Evolutionary conservation across 2,113 vertebrate species (phyloP).

Genomic region (Channa argus): DNA sequence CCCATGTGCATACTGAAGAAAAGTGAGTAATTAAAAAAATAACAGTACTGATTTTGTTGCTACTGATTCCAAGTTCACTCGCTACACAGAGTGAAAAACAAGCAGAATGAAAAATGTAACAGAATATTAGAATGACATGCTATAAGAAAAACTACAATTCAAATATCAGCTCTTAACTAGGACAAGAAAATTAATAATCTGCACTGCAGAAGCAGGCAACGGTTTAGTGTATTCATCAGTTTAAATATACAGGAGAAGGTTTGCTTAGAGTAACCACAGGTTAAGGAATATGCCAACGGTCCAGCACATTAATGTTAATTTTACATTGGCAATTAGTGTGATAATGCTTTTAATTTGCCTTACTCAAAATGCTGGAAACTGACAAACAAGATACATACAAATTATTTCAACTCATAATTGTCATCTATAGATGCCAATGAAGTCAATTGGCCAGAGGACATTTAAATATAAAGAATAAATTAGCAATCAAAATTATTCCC

Average conservation of each 20-base stretch:
- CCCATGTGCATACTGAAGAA: slow-evolving; percentile 20
- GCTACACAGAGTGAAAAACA: slow-evolving; percentile 19
- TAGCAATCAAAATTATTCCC: slow-evolving; percentile 6
- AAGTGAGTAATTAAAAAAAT: slow-evolving; percentile 14
- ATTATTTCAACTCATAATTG: slow-evolving; percentile 26
- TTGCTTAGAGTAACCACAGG: slow-evolving; percentile 40
- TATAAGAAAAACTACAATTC: slow-evolving; percentile 2
- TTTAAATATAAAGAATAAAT: not conserved
- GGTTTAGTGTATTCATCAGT: slow-evolving; percentile 24
- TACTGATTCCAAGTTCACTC: slow-evolving; percentile 6
- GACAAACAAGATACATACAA: slow-evolving; percentile 19
- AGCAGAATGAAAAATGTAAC: slow-evolving; percentile 33
- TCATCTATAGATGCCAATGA: slow-evolving; percentile 11
- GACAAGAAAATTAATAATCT: slow-evolving; percentile 9
- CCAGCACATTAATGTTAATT: slow-evolving; percentile 17
- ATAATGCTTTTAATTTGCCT: slow-evolving; percentile 21
- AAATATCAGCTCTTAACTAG: slow-evolving; percentile 8
- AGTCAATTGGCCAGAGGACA: slow-evolving; percentile 21
- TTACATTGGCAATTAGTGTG: slow-evolving; percentile 27
- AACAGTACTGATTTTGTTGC: not conserved
- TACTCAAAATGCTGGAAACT: slow-evolving; percentile 21
- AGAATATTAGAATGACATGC: slow-evolving; percentile 26
- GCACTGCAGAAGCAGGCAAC: slow-evolving; percentile 11
- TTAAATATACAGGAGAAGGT: slow-evolving; percentile 48
- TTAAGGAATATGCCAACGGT: slow-evolving; percentile 34